Percentiles rank a stretch among this genome's conserved stretches.
phyloP scores from a whole-genome alignment of 1,140 invertebrate genomes.

The Drosophila santomea region DNA sequence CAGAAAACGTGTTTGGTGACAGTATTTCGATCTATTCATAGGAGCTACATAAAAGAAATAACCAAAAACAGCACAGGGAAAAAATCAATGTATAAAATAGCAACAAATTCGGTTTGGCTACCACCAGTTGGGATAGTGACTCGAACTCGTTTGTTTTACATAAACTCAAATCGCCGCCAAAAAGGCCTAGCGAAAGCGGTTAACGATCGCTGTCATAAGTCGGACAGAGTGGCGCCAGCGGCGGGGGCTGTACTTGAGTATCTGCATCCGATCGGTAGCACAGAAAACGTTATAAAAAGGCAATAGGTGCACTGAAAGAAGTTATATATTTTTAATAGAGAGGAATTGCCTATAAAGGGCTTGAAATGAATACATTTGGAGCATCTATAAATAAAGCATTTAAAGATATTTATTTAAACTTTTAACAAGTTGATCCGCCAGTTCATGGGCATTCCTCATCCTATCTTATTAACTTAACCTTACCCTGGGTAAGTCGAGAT shows the following conservation, averaged over 20 bases:
- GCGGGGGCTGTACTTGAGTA: conserved; percentile 26
- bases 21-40: conserved; percentile 73
- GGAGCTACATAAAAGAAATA: conserved; percentile 39
- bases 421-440: no score
- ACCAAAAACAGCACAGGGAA: conserved; percentile 19
- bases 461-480: neutral
- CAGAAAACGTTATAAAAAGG: conserved; percentile 20
- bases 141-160: conserved; percentile 77
- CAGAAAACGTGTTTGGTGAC: conserved; percentile 64
- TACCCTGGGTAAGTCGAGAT: no score
- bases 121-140: conserved; percentile 50
- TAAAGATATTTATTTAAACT: no score
- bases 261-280: conserved; percentile 38
- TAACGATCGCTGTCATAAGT: conserved; percentile 55
- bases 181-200: conserved; percentile 76
- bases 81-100: conserved; percentile 17
- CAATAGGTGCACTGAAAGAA: conserved; percentile 7
- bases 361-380: no score
- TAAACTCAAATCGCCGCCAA: conserved; percentile 64
- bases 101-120: conserved; percentile 37
- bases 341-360: no score
- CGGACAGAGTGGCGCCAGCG: conserved; percentile 59
- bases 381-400: no score
- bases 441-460: no score
- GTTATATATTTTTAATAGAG: neutral